A percentile compares a stretch with the other conserved stretches of the same genome.
Conservation (phyloP, 2,113 vertebrate genomes). For the Austrofundulus limnaeus region DNA sequence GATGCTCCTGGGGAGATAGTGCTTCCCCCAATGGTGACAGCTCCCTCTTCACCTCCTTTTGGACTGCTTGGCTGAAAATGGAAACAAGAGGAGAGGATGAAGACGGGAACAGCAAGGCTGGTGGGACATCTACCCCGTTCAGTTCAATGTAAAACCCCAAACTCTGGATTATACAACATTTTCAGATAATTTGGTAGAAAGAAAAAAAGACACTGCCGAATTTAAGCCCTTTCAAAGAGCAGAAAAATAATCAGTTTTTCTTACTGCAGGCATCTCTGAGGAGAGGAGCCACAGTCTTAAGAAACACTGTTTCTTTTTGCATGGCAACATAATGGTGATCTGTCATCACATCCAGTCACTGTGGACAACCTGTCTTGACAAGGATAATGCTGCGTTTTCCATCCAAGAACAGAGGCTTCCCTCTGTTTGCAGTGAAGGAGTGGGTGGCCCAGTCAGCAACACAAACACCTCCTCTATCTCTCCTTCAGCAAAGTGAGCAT, state of each 20-base stretch:
- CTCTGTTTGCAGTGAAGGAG: constrained; percentile 25
- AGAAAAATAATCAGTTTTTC: constrained; percentile 1
- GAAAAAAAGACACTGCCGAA: background rate
- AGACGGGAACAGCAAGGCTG: background rate
- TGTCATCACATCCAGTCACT: constrained; percentile 17
- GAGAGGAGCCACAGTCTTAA: background rate
- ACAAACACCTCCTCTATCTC: constrained; percentile 20
- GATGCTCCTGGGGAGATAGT: constrained; percentile 64
- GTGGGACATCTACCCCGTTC: background rate
- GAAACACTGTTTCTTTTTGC: constrained; percentile 2
- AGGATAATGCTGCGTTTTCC: constrained; percentile 18
- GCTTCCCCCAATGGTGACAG: constrained; percentile 64
- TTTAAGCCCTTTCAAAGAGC: background rate
- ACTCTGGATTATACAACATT: background rate
- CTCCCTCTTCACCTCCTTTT: constrained; percentile 85
- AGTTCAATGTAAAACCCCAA: background rate
- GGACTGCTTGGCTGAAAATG: constrained; percentile 80
- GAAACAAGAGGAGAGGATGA: background rate
- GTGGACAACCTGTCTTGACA: constrained; percentile 2
- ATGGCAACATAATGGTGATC: constrained; percentile 18
- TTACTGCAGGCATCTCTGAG: background rate
- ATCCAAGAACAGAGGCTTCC: constrained; percentile 8
- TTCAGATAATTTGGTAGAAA: background rate
- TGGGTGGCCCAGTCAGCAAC: constrained; percentile 39
- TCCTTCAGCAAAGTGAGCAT: constrained; percentile 4